Evolutionary conservation across 1,140 invertebrate genomes (phyloP), one percentile per base, ranked within the genome.

Genomic region (Gonatopus flavifemur): DNA sequence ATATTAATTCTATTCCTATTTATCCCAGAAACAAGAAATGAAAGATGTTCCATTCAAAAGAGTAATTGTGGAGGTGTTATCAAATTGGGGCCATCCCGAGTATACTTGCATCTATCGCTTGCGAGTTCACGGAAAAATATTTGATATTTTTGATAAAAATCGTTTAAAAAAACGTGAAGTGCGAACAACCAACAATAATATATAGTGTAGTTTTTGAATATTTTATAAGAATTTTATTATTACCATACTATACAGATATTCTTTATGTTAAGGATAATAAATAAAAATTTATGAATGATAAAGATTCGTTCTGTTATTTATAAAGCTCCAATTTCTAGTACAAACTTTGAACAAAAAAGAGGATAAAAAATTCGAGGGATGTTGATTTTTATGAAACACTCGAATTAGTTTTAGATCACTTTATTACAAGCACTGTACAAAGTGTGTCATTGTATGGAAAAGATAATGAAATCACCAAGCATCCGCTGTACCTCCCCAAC

Each of bases 101-200:
- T 96, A 93, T 72, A 98, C 95, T 0, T 98, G 96, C 72, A 77
- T 98, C 3, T 98, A 98, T 70, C 81, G 96, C 61, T 94, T 98
- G 75, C 80, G 94, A 57, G 93, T 98, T 19, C 95, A 98, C 79
- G 96, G 96, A 7, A 83, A 77, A 64, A 46, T 62, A 1, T 46
- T 48, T 22, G 16, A 53, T 3, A 32, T 30, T 24, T 19, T n/a
- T 2, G 15, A 46, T 6, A n/a, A 45, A 28, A 6, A 28, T 28
- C n/a, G n/a, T n/a, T n/a, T n/a, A n/a, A n/a, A n/a, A n/a, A n/a
- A n/a, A n/a, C n/a, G n/a, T n/a, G n/a, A n/a, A n/a, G n/a, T n/a
- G n/a, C n/a, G n/a, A n/a, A n/a, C n/a, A n/a, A n/a, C n/a, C n/a
- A n/a, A n/a, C n/a, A n/a, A n/a, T n/a, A n/a, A n/a, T n/a, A n/a